A percentile compares a stretch with the other conserved stretches of the same genome.
Conservation (phyloP, 2,113 vertebrate species). For the Oreamnos americanus region DNA sequence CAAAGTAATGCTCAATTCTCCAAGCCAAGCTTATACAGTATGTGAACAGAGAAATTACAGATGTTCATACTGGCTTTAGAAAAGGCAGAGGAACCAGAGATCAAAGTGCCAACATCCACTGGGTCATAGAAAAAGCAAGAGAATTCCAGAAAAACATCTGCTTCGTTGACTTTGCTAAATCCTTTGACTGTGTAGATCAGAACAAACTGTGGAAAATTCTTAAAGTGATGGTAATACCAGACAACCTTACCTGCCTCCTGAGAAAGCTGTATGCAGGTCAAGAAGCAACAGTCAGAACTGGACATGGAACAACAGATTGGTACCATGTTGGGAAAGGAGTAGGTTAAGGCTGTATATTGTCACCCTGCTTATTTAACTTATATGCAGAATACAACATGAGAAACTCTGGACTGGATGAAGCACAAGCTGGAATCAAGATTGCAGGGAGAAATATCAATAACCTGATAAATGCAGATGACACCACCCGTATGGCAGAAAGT, state of each 20-base stretch:
- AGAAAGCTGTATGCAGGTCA: background rate
- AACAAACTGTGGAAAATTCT: background rate
- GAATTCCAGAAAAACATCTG: background rate
- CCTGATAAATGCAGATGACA: background rate
- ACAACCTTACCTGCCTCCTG: background rate
- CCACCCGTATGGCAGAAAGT: background rate
- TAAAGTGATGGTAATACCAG: background rate
- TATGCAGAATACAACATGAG: background rate
- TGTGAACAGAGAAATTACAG: background rate
- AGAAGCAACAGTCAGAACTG: background rate
- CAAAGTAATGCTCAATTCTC: background rate
- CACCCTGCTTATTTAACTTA: background rate
- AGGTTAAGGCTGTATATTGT: background rate
- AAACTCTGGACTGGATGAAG: background rate
- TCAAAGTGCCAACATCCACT: background rate
- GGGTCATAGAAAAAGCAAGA: background rate
- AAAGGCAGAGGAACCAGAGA: background rate
- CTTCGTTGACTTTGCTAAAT: background rate
- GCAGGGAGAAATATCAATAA: background rate
- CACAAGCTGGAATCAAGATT: background rate
- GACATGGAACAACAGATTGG: background rate
- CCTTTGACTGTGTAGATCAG: background rate
- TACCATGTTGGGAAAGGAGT: background rate
- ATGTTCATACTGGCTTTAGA: background rate
- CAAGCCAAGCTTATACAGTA: background rate